A percentile compares a stretch with the other conserved stretches of the same genome.
Conservation (phyloP, 1,140 invertebrate species). For the Araneus ventricosus region DNA sequence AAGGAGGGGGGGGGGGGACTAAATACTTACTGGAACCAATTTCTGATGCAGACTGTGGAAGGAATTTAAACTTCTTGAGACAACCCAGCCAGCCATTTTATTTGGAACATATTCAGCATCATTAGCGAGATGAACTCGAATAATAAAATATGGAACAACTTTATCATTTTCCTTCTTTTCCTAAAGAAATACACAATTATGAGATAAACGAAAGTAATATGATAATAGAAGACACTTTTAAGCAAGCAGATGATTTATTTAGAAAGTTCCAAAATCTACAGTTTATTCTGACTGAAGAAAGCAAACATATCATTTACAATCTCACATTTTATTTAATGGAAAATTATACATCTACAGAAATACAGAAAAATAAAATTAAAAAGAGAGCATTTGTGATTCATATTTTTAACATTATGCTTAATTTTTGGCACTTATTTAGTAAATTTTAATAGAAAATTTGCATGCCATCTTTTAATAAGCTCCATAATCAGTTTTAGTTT, state of each 20-base stretch:
- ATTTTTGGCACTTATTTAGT: neutral
- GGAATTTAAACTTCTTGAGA: constrained; percentile 86
- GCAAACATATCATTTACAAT: too few relatives aligned
- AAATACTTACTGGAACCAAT: constrained; percentile 82
- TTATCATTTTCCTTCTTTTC: constrained; percentile 88
- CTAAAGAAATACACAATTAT: constrained; percentile 79
- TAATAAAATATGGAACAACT: constrained; percentile 87
- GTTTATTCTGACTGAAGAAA: too few relatives aligned
- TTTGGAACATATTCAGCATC: constrained; percentile 82
- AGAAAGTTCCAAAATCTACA: too few relatives aligned
- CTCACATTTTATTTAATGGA: too few relatives aligned
- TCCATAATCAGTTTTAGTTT: neutral
- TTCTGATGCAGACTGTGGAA: constrained; percentile 92
- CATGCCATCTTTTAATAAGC: neutral
- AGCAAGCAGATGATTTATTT: too few relatives aligned
- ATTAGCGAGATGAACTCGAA: constrained; percentile 89
- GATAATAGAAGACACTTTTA: too few relatives aligned
- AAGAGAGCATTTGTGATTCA: too few relatives aligned
- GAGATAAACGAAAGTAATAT: neutral
- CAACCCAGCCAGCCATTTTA: constrained; percentile 74
- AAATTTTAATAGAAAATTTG: neutral
- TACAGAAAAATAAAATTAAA: too few relatives aligned
- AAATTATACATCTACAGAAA: too few relatives aligned
- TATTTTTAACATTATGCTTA: neutral
- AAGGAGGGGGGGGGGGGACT: too few relatives aligned